Percentiles rank a stretch among this genome's conserved stretches.
These are phyloP conservation scores for Boulengerochromis microlepis DNA, from an alignment of 2,113 vertebrate species.

Conservation along the genomic window DNA sequence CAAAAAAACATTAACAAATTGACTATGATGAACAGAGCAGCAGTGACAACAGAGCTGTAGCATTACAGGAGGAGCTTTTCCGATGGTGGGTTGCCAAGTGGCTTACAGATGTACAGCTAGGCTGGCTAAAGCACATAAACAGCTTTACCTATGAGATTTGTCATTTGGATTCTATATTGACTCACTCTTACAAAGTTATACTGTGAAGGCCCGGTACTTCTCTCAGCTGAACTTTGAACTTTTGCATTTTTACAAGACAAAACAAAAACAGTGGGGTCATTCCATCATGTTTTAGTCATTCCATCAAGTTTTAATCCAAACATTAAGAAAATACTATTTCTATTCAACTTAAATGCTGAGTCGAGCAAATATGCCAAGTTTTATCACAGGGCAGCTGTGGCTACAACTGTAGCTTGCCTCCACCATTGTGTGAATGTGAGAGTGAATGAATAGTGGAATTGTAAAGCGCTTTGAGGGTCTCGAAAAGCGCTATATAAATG, in stretches of 20 bases:
- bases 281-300: not conserved
- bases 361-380: not conserved
- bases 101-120: not conserved
- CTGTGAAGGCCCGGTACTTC: not conserved
- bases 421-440: not conserved
- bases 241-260: not conserved
- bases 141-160: not conserved
- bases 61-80: not conserved
- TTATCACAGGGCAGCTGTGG: not conserved
- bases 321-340: not conserved
- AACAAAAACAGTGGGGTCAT: not conserved
- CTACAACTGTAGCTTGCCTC: not conserved
- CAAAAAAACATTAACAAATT: not conserved
- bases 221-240: not conserved
- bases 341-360: not conserved
- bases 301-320: not conserved
- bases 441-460: not conserved
- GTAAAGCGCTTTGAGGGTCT: not conserved
- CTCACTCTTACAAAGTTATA: not conserved
- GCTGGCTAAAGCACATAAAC: not conserved
- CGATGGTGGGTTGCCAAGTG: not conserved
- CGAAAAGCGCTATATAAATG: not conserved
- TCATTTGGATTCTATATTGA: not conserved
- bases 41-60: not conserved
- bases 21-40: not conserved